Conservation (phyloP, 2,113 vertebrate genomes). For the Chunga burmeisteri region DNA sequence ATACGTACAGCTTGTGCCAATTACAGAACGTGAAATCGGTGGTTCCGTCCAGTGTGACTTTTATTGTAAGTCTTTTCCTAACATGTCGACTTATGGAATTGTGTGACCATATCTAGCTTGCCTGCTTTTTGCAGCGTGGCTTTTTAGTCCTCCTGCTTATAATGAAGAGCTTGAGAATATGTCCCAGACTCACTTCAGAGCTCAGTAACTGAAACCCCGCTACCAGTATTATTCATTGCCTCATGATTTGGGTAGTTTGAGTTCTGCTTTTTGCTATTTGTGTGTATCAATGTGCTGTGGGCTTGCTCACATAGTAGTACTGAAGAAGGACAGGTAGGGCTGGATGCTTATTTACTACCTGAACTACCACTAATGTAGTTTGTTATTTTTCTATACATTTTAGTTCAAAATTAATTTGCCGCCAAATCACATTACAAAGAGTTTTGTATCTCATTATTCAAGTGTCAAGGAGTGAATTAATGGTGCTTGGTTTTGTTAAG, state of each 20-base stretch:
- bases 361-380: not conserved
- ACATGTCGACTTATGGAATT: not conserved
- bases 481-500: not conserved
- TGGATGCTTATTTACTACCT: not conserved
- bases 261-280: not conserved
- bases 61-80: not conserved
- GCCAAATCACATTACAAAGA: not conserved
- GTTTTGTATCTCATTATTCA: not conserved
- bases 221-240: not conserved
- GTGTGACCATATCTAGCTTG: not conserved
- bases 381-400: not conserved
- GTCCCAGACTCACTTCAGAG: not conserved
- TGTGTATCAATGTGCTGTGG: not conserved
- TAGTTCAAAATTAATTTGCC: not conserved
- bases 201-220: not conserved
- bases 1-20: not conserved
- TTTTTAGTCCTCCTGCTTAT: not conserved
- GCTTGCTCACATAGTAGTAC: not conserved
- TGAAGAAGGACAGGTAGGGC: not conserved
- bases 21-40: not conserved
- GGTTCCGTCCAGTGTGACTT: not conserved
- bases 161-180: not conserved
- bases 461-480: not conserved
- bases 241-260: not conserved
- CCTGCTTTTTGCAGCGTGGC: not conserved